phyloP scores from a whole-genome alignment of 2,113 vertebrate species.

The Syngnathoides biaculeatus region DNA sequence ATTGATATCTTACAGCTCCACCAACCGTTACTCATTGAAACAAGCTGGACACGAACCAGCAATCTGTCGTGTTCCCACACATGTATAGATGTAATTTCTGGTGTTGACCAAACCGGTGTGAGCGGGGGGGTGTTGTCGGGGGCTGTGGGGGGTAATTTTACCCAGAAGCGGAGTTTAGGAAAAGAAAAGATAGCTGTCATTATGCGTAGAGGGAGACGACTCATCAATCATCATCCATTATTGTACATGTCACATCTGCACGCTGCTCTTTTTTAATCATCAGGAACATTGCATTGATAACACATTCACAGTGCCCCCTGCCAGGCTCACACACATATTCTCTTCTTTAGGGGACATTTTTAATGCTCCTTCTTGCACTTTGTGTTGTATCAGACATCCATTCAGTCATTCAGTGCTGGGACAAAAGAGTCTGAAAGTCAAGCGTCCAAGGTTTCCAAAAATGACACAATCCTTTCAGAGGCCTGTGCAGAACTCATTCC shows the following conservation, averaged over 20 bases:
- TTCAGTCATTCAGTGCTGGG: neutral
- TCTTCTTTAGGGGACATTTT: neutral
- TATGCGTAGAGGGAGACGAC: slow-evolving; percentile 36
- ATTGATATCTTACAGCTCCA: slow-evolving; percentile 8
- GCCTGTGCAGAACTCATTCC: neutral
- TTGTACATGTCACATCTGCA: slow-evolving; percentile 30
- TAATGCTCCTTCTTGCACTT: neutral
- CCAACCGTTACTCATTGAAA: slow-evolving; percentile 25
- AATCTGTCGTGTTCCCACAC: slow-evolving; percentile 21
- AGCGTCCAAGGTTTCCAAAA: neutral
- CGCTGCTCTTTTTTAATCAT: slow-evolving; percentile 27
- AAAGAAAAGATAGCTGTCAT: slow-evolving; percentile 50
- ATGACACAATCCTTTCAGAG: neutral
- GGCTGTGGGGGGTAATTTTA: too few relatives aligned
- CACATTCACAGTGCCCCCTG: neutral
- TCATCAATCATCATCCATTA: slow-evolving; percentile 48
- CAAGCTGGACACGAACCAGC: slow-evolving; percentile 25
- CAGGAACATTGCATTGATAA: slow-evolving; percentile 11
- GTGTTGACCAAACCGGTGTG: too few relatives aligned
- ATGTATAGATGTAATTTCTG: slow-evolving; percentile 37
- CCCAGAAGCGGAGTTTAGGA: slow-evolving; percentile 15
- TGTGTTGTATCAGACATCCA: neutral
- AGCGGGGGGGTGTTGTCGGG: too few relatives aligned
- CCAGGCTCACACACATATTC: neutral
- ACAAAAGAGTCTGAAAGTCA: neutral